Percentiles rank a stretch among this genome's conserved stretches.
phyloP scores from a whole-genome alignment of 1,140 invertebrate genomes.

The Melitaea cinxia region DNA sequence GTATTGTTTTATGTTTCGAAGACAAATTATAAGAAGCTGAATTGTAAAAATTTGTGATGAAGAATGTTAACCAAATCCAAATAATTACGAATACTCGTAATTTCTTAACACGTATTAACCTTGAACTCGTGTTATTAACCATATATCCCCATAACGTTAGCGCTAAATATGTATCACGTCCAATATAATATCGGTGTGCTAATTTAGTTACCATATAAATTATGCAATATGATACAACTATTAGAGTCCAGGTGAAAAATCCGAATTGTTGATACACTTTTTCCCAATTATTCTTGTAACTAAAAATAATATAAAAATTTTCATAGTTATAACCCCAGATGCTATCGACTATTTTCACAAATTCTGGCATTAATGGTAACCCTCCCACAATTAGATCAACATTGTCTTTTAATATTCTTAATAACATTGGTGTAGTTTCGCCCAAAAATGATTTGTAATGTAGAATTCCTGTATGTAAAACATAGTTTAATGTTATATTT shows the following conservation, averaged over 20 bases:
- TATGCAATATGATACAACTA: constrained; percentile 31
- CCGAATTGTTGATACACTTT: constrained; percentile 51
- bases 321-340: constrained; percentile 52
- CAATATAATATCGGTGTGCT: constrained; percentile 10
- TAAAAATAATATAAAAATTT: constrained; percentile 44
- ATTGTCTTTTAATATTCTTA: too few species aligned
- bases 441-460: neutral
- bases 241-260: constrained; percentile 45
- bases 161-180: constrained; percentile 25
- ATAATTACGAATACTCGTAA: constrained; percentile 42
- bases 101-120: constrained; percentile 38
- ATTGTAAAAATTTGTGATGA: constrained; percentile 56
- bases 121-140: constrained; percentile 35
- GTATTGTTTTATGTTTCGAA: constrained; percentile 40
- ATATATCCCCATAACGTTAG: constrained; percentile 54
- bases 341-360: constrained; percentile 32
- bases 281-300: constrained; percentile 40
- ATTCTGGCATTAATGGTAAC: constrained; percentile 16
- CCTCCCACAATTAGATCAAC: constrained; percentile 28
- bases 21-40: constrained; percentile 51
- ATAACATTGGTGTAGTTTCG: too few species aligned
- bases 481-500: constrained; percentile 29
- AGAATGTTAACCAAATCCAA: constrained; percentile 64
- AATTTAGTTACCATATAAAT: constrained; percentile 23
- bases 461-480: neutral